Base-by-base conservation (phyloP, 2,797 vertebrate species). In the Platalea minor region DNA sequence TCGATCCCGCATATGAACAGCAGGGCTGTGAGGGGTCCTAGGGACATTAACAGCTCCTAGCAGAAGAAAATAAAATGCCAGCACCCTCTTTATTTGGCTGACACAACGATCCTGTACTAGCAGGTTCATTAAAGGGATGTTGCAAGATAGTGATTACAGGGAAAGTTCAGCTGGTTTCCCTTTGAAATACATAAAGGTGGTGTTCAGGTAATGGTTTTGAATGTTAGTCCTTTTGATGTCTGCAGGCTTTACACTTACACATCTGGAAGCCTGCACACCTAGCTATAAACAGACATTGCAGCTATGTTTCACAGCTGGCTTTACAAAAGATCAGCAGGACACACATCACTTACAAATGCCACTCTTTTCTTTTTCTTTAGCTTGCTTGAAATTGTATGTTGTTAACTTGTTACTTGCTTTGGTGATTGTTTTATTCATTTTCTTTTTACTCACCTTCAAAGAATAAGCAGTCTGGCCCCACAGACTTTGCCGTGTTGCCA, bases 151-250 rank as follows among this genome's bases (percentile, higher is more conserved):
- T 98, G 97, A 98, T 98, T 97, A 98, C 91, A 98, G 98, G 96
- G 96, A 95, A 77, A 96, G 91, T 91, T 95, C 69, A 48, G 37
- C 85, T 91, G 96, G 41, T 95, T 98, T 97, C 85, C 91, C 97
- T 98, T 98, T 98, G 98, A 98, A 98, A 97, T 93, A 23, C 92
- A 83, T 37, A 78, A 95, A 95, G 96, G 79, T 97, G 77, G 93
- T 75, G 94, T 76, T 82, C 97, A 95, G 97, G 96, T 96, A 60
- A 90, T 80, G 92, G 80, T 77, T 93, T 93, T 75, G 87, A 63
- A 53, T 54, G 45, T 24, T 28, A 65, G 75, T 4, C 88, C 85
- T 97, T 98, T 98, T 98, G 97, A 98, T 98, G 97, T 98, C 87
- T 81, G 69, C 85, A 33, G 93, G 82, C 92, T 96, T 95, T 96